Evolutionary conservation across 2,888 invertebrate genomes (phyloP), one percentile per base, ranked within the genome.

Genomic region (Sphaerophoria taeniata): DNA sequence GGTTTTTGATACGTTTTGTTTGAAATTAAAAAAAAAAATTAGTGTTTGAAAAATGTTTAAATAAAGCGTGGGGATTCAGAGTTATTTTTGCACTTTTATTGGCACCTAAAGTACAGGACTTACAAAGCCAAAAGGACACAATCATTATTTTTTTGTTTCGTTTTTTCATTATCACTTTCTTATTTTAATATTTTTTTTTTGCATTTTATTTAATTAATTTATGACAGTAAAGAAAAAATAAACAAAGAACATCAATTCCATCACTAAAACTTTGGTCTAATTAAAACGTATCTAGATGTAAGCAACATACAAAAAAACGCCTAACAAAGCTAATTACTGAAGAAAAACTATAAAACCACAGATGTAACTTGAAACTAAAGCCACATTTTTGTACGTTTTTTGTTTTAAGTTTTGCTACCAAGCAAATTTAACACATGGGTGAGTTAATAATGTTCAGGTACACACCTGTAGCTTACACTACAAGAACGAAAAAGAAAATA

Each of bases 321-420:
- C n/a, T n/a, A 71, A 60, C 56, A 58, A 36, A 36, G 58, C 71
- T 71, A 71, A 72, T 72, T 72, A 56, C 60, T 31, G 24, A 39
- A 39, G 75, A 75, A 75, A 58, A 51, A 58, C 36, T 75, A 39
- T 69, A 75, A 67, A 60, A 31, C 75, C 43, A 60, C 67, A 75
- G 58, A 75, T 56, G 75, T 60, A 75, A 75, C 75, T 58, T 51
- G 39, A 75, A 69, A 67, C 75, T 51, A 11, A 7, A 56, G 24
- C 56, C 45, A 71, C 70, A 47, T 51, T 51, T 72, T n/a, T 11
- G n/a, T 31, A n/a, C 2, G 1, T n/a, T 33, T 39, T 39, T 71
- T 12, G 49, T 36, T 51, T 33, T 34, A 0, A 14, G 4, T 43
- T 34, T 56, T 12, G 33, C 14, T 47, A 12, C n/a, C 4, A 24